Evolutionary conservation across 2,113 vertebrate genomes (phyloP).

Genomic region (Silurus glanis): DNA sequence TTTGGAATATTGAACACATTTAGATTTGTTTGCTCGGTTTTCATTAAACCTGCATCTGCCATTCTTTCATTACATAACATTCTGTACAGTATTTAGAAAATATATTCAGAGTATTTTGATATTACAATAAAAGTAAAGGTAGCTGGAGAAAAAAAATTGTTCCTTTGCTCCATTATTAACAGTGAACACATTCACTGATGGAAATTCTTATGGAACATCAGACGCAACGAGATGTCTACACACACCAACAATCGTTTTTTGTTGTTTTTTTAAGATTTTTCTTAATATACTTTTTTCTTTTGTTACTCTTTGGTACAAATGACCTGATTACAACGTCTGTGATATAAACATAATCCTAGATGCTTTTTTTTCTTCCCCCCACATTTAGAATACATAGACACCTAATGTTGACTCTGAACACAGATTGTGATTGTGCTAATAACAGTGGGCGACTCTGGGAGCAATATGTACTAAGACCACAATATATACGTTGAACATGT

Average conservation of each 20-base stretch:
- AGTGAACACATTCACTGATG: neutral
- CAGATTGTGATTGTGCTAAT: neutral
- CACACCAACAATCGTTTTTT: neutral
- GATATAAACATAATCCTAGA: neutral
- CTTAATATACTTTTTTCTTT: neutral
- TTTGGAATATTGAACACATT: too few species aligned
- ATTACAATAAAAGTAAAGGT: neutral
- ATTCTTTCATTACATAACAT: too few species aligned
- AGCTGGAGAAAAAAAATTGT: neutral
- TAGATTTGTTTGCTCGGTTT: too few species aligned
- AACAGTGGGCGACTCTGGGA: neutral
- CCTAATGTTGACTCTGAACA: too few species aligned
- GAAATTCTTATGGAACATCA: neutral
- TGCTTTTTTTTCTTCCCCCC: too few species aligned
- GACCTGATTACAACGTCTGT: neutral
- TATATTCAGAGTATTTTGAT: neutral
- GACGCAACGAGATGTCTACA: neutral
- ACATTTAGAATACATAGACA: slow-evolving; percentile 2
- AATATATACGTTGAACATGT: neutral
- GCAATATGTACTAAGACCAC: neutral
- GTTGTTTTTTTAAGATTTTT: neutral
- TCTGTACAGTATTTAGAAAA: too few species aligned
- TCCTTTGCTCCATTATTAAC: neutral
- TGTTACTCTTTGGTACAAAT: neutral
- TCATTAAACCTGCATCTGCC: too few species aligned